A percentile compares a stretch with the other conserved stretches of the same genome.
Evolutionary conservation across 2,113 vertebrate genomes (phyloP).

Genomic region (Sturnus vulgaris): DNA sequence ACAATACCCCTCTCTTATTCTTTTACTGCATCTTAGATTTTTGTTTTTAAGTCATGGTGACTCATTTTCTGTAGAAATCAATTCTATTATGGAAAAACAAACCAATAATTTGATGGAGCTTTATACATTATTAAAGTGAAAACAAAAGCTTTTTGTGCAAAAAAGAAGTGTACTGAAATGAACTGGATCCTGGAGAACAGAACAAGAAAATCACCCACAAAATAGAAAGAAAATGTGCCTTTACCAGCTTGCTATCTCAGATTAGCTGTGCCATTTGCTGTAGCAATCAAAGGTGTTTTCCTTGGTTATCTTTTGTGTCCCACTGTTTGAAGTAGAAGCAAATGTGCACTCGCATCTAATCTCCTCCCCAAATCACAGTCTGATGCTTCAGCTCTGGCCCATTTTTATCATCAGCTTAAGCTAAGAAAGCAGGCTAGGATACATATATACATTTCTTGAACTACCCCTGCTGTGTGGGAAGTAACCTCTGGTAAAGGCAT

Average conservation of each 20-base stretch:
- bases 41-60: neutral
- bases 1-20: neutral
- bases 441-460: neutral
- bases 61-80: neutral
- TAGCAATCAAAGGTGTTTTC: neutral
- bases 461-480: neutral
- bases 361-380: neutral
- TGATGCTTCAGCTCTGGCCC: neutral
- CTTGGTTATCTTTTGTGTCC: neutral
- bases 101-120: neutral
- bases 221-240: neutral
- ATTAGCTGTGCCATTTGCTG: neutral
- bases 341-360: neutral
- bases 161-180: neutral
- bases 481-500: neutral
- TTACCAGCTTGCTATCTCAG: neutral
- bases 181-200: neutral
- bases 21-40: neutral
- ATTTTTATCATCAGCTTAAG: neutral
- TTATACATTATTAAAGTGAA: neutral
- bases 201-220: neutral
- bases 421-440: neutral
- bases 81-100: neutral
- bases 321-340: neutral
- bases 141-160: neutral